A percentile compares a stretch with the other conserved stretches of the same genome.
phyloP scores from a whole-genome alignment of 1,140 invertebrate genomes.

The Daktulosphaira vitifoliae region DNA sequence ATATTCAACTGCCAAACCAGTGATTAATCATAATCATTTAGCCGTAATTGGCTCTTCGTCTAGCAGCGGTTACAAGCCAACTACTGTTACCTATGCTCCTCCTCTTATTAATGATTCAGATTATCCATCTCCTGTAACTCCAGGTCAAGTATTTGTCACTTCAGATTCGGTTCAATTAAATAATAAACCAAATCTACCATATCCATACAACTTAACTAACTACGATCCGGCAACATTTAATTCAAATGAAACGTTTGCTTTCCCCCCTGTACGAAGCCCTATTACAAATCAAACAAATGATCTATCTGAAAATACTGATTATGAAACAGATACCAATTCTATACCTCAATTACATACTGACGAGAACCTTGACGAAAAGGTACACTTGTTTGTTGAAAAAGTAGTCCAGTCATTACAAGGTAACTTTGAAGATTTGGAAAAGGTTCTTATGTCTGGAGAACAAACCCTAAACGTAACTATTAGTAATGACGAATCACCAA shows the following conservation, averaged over 20 bases:
- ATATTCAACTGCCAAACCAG: slow-evolving; percentile 26
- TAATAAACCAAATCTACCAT: not conserved
- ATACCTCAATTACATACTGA: slow-evolving; percentile 65
- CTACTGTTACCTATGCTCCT: not conserved
- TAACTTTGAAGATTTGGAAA: slow-evolving; percentile 68
- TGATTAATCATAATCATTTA: not conserved
- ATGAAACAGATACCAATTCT: slow-evolving; percentile 50
- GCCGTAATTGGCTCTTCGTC: not conserved
- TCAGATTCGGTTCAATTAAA: not conserved
- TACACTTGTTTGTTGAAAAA: slow-evolving; percentile 70
- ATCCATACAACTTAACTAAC: not conserved
- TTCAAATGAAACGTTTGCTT: slow-evolving; percentile 59
- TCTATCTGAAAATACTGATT: slow-evolving; percentile 44
- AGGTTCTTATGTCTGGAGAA: slow-evolving; percentile 55
- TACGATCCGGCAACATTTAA: slow-evolving; percentile 36
- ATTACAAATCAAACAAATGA: slow-evolving; percentile 56
- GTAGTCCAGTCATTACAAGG: slow-evolving; percentile 70
- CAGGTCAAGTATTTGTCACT: slow-evolving; percentile 1
- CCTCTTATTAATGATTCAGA: not conserved
- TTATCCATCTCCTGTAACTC: not conserved
- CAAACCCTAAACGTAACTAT: slow-evolving; percentile 34
- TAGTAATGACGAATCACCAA: slow-evolving; percentile 39
- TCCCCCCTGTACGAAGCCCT: slow-evolving; percentile 73
- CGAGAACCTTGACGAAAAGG: slow-evolving; percentile 63
- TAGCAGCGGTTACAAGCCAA: not conserved